Percentiles rank a stretch among this genome's conserved stretches.
Evolutionary conservation across 2,797 vertebrate species (phyloP).

Genomic region (Sarcoramphus papa): DNA sequence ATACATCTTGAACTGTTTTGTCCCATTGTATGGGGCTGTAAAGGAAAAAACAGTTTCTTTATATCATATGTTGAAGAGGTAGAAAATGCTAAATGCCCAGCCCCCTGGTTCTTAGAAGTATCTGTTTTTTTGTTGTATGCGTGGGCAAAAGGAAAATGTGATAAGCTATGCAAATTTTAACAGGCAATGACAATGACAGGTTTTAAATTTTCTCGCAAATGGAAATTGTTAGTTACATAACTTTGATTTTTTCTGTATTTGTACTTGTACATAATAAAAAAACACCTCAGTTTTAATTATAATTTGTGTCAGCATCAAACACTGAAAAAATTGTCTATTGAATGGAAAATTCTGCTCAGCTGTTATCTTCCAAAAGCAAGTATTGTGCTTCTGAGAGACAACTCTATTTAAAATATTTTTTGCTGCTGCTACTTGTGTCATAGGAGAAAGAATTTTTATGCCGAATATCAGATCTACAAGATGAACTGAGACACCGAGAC

Average conservation of each 20-base stretch:
- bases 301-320: background rate
- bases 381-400: background rate
- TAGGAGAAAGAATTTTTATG: slow-evolving; percentile 90
- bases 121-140: background rate
- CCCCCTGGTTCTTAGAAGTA: background rate
- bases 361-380: background rate
- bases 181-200: background rate
- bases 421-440: background rate
- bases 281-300: background rate
- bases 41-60: background rate
- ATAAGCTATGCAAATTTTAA: background rate
- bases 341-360: background rate
- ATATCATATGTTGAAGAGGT: rapidly evolving
- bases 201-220: background rate
- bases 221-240: background rate
- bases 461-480: slow-evolving; percentile 88
- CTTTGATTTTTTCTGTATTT: background rate
- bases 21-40: background rate
- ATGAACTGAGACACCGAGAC: slow-evolving; percentile 90
- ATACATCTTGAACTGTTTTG: background rate
- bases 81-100: background rate
- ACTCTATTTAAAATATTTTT: background rate
- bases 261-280: background rate
- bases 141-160: background rate
- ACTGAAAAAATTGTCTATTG: background rate